A percentile compares a stretch with the other conserved stretches of the same genome.
phyloP scores from a whole-genome alignment of 2,797 vertebrate species.

The Sciurus vulgaris region DNA sequence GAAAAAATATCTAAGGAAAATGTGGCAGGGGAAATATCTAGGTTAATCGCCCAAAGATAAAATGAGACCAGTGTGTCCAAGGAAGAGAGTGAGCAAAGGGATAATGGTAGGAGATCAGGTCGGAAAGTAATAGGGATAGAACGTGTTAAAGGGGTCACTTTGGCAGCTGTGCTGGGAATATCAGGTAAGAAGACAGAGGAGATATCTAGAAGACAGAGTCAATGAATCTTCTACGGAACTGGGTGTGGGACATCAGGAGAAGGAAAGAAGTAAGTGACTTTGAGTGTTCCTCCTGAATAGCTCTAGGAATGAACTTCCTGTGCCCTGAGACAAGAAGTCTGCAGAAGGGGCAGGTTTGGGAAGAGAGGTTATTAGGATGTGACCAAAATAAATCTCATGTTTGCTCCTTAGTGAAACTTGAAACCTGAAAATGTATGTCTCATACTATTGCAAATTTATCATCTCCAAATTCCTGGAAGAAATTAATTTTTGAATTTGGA shows the following conservation, averaged over 20 bases:
- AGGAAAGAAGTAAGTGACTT: not conserved
- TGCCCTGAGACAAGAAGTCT: not conserved
- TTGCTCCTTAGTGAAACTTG: not conserved
- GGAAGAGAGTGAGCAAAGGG: not conserved
- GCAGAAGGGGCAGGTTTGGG: not conserved
- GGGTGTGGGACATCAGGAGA: not conserved
- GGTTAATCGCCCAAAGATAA: not conserved
- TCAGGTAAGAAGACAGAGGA: not conserved
- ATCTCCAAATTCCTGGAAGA: not conserved
- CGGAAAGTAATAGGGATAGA: not conserved
- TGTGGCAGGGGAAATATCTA: not conserved
- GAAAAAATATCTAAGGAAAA: not conserved
- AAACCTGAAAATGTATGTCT: conserved; percentile 17
- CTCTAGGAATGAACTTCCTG: not conserved
- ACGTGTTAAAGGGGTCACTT: not conserved
- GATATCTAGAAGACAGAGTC: not conserved
- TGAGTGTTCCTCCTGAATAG: not conserved
- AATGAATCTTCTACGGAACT: not conserved
- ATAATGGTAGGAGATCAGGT: too few species aligned
- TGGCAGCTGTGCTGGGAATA: not conserved
- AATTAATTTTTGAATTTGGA: not conserved
- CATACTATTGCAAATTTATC: not conserved
- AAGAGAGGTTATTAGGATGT: not conserved
- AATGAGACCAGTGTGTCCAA: not conserved
- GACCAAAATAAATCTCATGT: not conserved